Base-by-base conservation (phyloP, 2,888 invertebrate species). In the Eristalis intricaria region DNA sequence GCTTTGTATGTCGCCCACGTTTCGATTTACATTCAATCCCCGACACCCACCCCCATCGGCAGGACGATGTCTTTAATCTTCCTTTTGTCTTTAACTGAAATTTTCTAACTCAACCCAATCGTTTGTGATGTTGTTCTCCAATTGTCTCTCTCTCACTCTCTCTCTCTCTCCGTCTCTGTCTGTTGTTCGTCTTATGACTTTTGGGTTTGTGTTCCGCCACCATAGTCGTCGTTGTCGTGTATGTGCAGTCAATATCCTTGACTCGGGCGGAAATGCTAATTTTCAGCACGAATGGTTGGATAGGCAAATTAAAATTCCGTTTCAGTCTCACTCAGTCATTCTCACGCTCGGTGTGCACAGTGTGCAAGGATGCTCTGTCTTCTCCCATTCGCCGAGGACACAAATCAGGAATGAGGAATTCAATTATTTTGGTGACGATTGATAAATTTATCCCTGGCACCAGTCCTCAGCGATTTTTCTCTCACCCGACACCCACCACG, bases 371-470 rank as follows among this genome's bases (percentile, higher is more conserved):
- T 69, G 58, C 40, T 50, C 58, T 15, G 43, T 66, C 56, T 29
- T 65, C 50, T 38, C 58, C 60, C 38, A 38, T 66, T 60, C 19
- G 35, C 29, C 40, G 23, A 60, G 64, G 40, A 74, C 69, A 84
- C 87, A 87, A 87, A 87, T 87, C 87, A 84, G 71, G 79, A 84
- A 73, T 84, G 75, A 87, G 87, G 87, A 87, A 87, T 87, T 87
- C 86, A 87, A 87, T 87, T 87, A 84, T 87, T 84, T 87, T 74
- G 87, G 87, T 87, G 84, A 87, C 87, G 84, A 87, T 87, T 87
- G 87, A 87, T 87, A 84, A 79, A 87, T 87, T 84, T 69, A 60
- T 60, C 26, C 15, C n/a, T 60, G 66, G 71, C 50, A 75, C 65
- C 64, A 50, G 43, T 56, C 58, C 65, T 61, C 60, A 70, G 43